These are phyloP conservation scores for Poicephalus gulielmi DNA, from an alignment of 2,113 vertebrate species.

Conservation along the genomic window DNA sequence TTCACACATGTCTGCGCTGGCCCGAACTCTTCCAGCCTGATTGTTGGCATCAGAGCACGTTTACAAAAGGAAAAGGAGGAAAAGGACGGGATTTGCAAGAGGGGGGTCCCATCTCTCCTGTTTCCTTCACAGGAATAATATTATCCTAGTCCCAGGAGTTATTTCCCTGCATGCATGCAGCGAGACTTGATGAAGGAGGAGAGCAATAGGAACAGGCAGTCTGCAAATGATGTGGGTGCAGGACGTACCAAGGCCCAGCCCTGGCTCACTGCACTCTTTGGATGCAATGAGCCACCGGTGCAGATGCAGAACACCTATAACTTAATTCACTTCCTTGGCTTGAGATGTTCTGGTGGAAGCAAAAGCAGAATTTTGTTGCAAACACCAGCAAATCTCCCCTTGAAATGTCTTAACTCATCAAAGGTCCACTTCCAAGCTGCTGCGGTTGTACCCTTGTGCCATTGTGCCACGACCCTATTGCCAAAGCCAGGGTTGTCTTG, in stretches of 20 bases:
- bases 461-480: fast-evolving
- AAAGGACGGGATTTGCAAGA: not conserved
- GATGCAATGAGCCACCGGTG: not conserved
- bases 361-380: not conserved
- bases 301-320: not conserved
- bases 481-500: not conserved
- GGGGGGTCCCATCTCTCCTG: not conserved
- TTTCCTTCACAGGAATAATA: not conserved
- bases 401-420: not conserved
- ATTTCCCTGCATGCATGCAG: not conserved
- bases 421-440: not conserved
- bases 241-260: not conserved
- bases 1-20: not conserved
- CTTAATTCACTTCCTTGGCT: not conserved
- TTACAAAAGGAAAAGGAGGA: not conserved
- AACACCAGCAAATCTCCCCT: not conserved
- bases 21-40: not conserved
- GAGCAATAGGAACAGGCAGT: constrained; percentile 1
- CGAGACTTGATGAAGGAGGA: not conserved
- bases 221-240: not conserved
- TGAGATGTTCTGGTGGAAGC: not conserved
- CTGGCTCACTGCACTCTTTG: not conserved
- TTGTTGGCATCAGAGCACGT: fast-evolving
- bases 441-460: not conserved
- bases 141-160: not conserved